These are phyloP conservation scores for Heterocephalus glaber DNA, from an alignment of 2,113 vertebrate species.

Conservation along the genomic window DNA sequence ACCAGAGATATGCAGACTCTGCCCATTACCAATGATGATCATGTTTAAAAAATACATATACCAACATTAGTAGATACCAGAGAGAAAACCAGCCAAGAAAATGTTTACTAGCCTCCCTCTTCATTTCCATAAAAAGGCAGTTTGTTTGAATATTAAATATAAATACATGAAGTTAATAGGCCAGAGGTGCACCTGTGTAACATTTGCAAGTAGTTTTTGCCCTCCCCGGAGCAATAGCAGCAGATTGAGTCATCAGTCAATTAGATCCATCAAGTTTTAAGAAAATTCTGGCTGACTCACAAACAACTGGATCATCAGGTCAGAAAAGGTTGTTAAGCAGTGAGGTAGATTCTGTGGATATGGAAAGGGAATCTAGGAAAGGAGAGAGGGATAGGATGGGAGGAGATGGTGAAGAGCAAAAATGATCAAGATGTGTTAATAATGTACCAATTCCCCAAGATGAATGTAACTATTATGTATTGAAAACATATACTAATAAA, in stretches of 20 bases:
- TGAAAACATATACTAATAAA: neutral
- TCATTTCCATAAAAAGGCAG: constrained; percentile 4
- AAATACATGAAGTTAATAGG: constrained; percentile 50
- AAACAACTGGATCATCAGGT: neutral
- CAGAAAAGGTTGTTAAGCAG: neutral
- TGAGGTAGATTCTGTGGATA: neutral
- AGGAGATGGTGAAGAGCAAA: neutral
- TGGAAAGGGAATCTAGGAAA: neutral
- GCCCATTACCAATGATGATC: constrained; percentile 40
- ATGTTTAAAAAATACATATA: neutral
- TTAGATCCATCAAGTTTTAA: neutral
- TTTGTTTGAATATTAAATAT: constrained; percentile 45
- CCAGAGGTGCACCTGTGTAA: neutral
- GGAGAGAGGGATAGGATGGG: neutral
- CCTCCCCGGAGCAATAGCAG: neutral
- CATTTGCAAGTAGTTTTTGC: constrained; percentile 47
- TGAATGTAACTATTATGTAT: neutral
- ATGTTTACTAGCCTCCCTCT: neutral
- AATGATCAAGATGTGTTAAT: neutral
- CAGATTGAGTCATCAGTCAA: neutral
- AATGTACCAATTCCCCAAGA: neutral
- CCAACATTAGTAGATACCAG: neutral
- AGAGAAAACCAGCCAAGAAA: constrained; percentile 54
- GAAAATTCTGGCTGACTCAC: constrained; percentile 21
- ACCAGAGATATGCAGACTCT: constrained; percentile 39